Conservation (phyloP, 2,888 invertebrate genomes). For the Stramonita haemastoma region DNA sequence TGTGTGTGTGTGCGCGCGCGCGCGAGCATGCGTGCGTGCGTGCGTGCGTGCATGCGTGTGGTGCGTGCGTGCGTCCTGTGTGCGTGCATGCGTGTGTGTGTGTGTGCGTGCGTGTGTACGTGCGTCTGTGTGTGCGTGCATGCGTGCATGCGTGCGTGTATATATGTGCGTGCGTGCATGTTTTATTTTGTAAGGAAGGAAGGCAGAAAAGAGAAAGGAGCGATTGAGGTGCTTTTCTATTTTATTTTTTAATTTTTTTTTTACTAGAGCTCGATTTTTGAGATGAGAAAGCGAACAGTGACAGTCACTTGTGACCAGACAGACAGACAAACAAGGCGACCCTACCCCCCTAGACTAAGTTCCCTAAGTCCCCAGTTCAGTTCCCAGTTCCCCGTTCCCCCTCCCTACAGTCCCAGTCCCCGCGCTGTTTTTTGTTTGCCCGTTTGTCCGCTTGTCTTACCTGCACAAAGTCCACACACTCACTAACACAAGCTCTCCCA, state of each 20-base stretch:
- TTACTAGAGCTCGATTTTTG: background rate
- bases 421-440: background rate
- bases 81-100: constrained; percentile 5
- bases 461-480: too few species aligned
- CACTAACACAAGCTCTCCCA: too few species aligned
- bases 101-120: background rate
- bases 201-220: background rate
- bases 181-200: too few species aligned
- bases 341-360: too few species aligned
- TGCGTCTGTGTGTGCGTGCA: too few species aligned
- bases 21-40: too few species aligned
- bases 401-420: background rate
- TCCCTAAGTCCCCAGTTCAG: too few species aligned
- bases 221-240: too few species aligned
- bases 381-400: background rate
- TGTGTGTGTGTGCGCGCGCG: background rate
- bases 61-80: too few species aligned
- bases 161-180: background rate
- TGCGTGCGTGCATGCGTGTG: too few species aligned
- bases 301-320: background rate
- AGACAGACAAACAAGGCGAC: background rate
- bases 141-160: too few species aligned
- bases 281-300: background rate
- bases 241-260: too few species aligned
- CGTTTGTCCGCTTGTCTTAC: background rate